phyloP scores from a whole-genome alignment of 2,797 vertebrate genomes.

The Rhinella marina region DNA sequence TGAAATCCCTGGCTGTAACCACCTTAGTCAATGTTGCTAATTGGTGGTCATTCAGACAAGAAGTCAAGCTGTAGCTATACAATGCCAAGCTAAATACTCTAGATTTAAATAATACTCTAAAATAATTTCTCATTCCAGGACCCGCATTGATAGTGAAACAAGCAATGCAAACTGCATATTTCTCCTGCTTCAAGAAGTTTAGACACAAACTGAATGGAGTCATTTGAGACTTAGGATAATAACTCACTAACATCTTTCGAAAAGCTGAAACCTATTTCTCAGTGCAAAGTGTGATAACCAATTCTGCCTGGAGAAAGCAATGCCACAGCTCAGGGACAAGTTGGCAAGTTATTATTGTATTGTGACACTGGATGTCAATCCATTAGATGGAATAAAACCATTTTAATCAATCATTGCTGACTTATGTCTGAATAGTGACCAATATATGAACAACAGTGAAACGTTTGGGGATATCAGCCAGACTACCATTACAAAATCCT shows the following conservation, averaged over 20 bases:
- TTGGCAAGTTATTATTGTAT: conserved; percentile 24
- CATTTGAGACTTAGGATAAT: conserved; percentile 8
- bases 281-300: conserved; percentile 18
- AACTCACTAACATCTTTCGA: conserved; percentile 8
- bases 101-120: not conserved
- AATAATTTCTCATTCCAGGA: not conserved
- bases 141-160: not conserved
- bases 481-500: not conserved
- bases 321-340: conserved; percentile 18
- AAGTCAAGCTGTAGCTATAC: no score
- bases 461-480: not conserved
- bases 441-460: not conserved
- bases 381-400: conserved; percentile 23
- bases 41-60: no score
- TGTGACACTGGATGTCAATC: conserved; percentile 9
- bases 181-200: not conserved
- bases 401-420: conserved; percentile 16
- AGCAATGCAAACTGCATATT: not conserved
- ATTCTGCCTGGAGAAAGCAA: conserved; percentile 12
- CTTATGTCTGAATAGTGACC: conserved; percentile 6
- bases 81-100: no score
- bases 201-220: not conserved
- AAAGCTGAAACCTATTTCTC: not conserved
- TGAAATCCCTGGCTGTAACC: no score
- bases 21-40: no score